Base-by-base conservation (phyloP, 2,888 invertebrate species). In the Volucella bombylans region DNA sequence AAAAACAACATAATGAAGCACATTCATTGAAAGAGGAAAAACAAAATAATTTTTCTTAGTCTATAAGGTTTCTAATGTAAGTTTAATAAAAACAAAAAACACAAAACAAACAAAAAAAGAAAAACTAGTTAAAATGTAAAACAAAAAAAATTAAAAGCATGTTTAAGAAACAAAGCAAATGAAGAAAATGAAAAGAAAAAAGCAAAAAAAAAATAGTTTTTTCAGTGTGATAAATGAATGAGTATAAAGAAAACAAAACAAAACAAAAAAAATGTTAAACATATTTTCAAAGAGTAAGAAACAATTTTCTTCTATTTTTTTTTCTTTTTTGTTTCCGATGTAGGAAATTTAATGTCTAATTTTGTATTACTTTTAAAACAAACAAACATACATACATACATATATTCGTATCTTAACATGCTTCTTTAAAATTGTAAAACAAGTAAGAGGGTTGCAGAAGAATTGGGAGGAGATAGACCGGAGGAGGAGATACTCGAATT, bases 191-290 rank as follows among this genome's bases (percentile, higher is more conserved):
- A 47, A 69, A 38, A 65, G 41, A 54, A 79, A 72, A 55, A 72
- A 23, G 18, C 3, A 23, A 52, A 82, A 77, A 59, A 67, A 68
- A 69, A 74, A 73, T 62, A 55, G 41, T 79, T 64, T 77, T 78
- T 85, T 81, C 83, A 86, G 77, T 79, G 81, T 83, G 81, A 83
- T 83, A 83, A 68, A 59, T 80, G 69, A 64, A 81, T 50, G 65
- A 69, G 71, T 69, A 61, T 71, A 67, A 77, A 78, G 71, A 71
- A 57, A 47, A 45, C 52, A 43, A 61, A 78, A 59, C 50, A 73
- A 62, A 69, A n/a, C n/a, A n/a, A 45, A 55, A 57, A 8, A 62
- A 31, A 31, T 31, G 31, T 31, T 31, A 31, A 31, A 31, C 4
- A 31, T 31, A 31, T 31, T 31, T 31, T n/a, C 31, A 12, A 18